These are phyloP conservation scores for Muscidifurax raptorellus DNA, from an alignment of 1,140 invertebrate species.

Conservation along the genomic window DNA sequence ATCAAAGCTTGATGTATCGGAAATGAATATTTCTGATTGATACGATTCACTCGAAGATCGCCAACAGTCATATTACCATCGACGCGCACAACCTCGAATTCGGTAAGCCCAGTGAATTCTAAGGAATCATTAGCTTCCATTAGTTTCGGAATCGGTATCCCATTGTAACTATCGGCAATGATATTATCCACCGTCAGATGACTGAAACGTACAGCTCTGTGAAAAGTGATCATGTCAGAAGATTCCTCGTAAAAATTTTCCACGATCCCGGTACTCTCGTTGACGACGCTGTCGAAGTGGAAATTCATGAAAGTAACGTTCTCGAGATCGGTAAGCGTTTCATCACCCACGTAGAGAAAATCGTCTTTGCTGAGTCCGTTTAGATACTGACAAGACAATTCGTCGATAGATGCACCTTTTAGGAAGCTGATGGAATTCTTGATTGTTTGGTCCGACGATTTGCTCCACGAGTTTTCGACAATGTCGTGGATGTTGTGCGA, in stretches of 20 bases:
- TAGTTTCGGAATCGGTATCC: conserved; percentile 52
- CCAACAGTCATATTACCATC: conserved; percentile 41
- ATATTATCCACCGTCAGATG: conserved; percentile 53
- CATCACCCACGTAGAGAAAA: conserved; percentile 57
- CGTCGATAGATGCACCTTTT: conserved; percentile 56
- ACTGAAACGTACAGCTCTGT: conserved; percentile 50
- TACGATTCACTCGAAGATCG: conserved; percentile 42
- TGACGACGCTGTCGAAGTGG: conserved; percentile 35
- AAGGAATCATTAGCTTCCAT: conserved; percentile 34
- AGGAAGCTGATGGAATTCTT: conserved; percentile 48
- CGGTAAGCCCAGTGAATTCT: conserved; percentile 12
- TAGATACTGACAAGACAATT: conserved; percentile 54
- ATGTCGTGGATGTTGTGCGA: conserved; percentile 5
- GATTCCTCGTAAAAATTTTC: conserved; percentile 43
- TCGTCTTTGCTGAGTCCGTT: conserved; percentile 58
- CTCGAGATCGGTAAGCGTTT: conserved; percentile 24
- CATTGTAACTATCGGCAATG: conserved; percentile 56
- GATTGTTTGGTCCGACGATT: conserved; percentile 60
- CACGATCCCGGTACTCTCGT: not conserved
- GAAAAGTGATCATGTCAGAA: conserved; percentile 40
- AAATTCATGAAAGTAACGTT: conserved; percentile 58
- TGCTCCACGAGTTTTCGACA: conserved; percentile 59
- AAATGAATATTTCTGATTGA: conserved; percentile 50
- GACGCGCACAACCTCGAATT: conserved; percentile 36
- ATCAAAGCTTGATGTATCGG: not conserved